Evolutionary conservation across 1,140 invertebrate genomes (phyloP).

Genomic region (Drosophila santomea): DNA sequence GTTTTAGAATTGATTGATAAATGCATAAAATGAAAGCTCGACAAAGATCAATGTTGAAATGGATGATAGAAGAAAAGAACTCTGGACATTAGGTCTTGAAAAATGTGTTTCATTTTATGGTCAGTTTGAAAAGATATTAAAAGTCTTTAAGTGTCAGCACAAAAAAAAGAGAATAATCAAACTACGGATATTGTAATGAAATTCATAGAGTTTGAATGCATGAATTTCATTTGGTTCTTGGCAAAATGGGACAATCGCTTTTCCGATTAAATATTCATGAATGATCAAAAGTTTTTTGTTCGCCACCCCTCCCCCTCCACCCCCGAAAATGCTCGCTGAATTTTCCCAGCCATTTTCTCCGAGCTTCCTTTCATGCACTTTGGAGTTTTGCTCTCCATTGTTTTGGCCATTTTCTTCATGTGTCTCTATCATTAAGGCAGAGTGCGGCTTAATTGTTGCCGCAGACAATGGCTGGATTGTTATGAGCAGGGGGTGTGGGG

Average conservation of each 20-base stretch:
- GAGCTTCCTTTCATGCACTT: constrained; percentile 17
- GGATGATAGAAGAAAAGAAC: not conserved
- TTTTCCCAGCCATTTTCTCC: constrained; percentile 12
- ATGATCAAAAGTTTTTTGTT: constrained; percentile 28
- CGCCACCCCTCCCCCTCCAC: no score
- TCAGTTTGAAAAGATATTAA: not conserved
- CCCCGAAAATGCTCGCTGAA: no score
- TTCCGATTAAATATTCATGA: constrained; percentile 38
- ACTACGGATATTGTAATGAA: not conserved
- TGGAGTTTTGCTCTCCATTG: constrained; percentile 13
- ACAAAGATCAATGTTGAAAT: not conserved
- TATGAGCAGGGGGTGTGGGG: not conserved
- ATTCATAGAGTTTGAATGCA: not conserved
- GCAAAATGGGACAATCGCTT: constrained; percentile 13
- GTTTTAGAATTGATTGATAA: not conserved
- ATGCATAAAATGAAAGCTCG: not conserved
- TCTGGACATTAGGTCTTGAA: not conserved
- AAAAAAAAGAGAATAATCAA: no score
- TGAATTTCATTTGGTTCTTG: constrained; percentile 13
- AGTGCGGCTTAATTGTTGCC: constrained; percentile 70
- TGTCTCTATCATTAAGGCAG: constrained; percentile 67
- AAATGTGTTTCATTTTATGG: not conserved
- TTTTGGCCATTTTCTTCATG: constrained; percentile 42
- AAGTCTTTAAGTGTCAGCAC: no score
- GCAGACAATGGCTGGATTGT: constrained; percentile 46